Conservation (phyloP, 2,797 vertebrate genomes). For the Ctenosaura bakeri region DNA sequence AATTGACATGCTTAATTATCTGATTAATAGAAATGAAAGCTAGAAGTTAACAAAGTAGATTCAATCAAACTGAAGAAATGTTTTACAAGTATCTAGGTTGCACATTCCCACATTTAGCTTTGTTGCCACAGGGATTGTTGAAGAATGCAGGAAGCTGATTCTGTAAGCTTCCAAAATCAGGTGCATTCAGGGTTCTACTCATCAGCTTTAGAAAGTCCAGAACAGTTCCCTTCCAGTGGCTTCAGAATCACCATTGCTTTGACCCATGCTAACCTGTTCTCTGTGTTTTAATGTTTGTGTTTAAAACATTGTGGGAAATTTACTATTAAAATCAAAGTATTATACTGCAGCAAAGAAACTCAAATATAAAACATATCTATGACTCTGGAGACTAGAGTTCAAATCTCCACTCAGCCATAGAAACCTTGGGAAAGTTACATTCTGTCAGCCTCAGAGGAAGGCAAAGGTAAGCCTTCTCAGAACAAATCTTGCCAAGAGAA, state of each 20-base stretch:
- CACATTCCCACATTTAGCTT: neutral
- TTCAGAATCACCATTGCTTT: neutral
- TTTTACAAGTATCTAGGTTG: neutral
- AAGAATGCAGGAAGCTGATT: no score
- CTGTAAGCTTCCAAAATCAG: no score
- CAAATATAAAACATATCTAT: neutral
- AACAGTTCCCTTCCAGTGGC: neutral
- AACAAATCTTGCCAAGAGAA: no score
- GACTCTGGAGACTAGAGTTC: no score
- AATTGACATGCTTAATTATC: slow-evolving; percentile 51
- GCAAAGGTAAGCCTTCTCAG: no score
- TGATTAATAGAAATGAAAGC: slow-evolving; percentile 26
- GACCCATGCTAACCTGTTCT: neutral
- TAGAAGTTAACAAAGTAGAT: neutral
- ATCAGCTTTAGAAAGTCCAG: neutral
- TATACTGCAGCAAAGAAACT: neutral
- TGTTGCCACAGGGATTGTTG: neutral
- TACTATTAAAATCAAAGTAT: neutral
- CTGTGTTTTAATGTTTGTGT: neutral
- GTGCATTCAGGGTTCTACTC: no score
- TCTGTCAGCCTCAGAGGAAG: no score
- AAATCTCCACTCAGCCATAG: no score
- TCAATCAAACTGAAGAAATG: no score
- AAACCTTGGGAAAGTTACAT: no score
- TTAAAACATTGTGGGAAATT: neutral